Evolutionary conservation across 2,888 invertebrate species (phyloP).

Genomic region (Oeneis ivallda): DNA sequence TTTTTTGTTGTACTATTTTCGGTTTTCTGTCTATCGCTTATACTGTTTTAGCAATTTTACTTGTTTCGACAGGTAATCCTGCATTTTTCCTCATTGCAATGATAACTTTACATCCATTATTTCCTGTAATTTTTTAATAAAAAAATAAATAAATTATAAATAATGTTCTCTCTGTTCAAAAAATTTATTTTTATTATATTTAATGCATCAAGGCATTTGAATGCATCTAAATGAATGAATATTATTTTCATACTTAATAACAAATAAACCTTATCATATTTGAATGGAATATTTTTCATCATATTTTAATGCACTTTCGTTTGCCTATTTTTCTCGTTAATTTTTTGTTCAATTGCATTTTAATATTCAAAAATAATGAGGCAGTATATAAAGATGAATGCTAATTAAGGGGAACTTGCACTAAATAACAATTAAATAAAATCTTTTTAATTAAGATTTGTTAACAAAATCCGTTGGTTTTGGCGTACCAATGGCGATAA

Average conservation of each 20-base stretch:
- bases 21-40: conserved; percentile 27
- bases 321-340: conserved; percentile 64
- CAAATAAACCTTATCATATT: conserved; percentile 38
- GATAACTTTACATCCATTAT: conserved; percentile 67
- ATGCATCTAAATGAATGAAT: conserved; percentile 66
- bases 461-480: conserved; percentile 58
- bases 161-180: conserved; percentile 24
- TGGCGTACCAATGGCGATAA: conserved; percentile 72
- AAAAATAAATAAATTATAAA: conserved; percentile 55
- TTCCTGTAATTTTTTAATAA: conserved; percentile 36
- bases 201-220: conserved; percentile 59
- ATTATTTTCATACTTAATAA: conserved; percentile 25
- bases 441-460: conserved; percentile 56
- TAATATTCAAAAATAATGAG: conserved; percentile 59
- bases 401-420: conserved; percentile 67
- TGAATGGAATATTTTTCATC: conserved; percentile 58
- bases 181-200: conserved; percentile 45
- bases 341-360: conserved; percentile 65
- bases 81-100: conserved; percentile 66
- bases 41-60: conserved; percentile 39
- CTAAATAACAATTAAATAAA: conserved; percentile 70
- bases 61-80: conserved; percentile 57
- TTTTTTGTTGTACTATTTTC: conserved; percentile 31
- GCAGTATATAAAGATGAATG: conserved; percentile 68
- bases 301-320: conserved; percentile 68